Conservation (phyloP, 2,797 vertebrate genomes). For the Pseudomugil gertrudae region DNA sequence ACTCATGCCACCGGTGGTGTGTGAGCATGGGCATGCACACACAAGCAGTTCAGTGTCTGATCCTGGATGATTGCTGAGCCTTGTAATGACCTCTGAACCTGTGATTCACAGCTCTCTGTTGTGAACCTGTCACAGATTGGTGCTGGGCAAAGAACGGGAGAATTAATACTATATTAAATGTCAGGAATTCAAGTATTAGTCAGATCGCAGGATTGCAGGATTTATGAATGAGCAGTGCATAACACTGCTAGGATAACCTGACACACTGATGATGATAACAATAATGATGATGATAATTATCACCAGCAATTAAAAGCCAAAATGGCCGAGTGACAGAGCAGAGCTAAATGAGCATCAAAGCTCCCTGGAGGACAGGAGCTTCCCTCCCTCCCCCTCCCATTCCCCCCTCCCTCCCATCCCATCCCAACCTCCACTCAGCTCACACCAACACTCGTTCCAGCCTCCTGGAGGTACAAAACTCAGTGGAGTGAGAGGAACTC, state of each 20-base stretch:
- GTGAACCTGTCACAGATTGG: conserved; percentile 72
- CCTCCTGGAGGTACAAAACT: conserved; percentile 94
- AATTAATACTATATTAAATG: conserved; percentile 77
- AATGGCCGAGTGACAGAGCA: conserved; percentile 86
- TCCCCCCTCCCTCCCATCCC: conserved; percentile 13
- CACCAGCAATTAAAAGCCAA: conserved; percentile 84
- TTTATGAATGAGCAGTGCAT: conserved; percentile 72
- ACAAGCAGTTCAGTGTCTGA: conserved; percentile 63
- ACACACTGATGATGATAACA: conserved; percentile 72
- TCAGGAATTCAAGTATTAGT: conserved; percentile 76
- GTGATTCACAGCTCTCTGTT: conserved; percentile 76
- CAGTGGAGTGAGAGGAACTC: conserved; percentile 97
- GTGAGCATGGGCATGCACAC: conserved; percentile 16
- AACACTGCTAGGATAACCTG: conserved; percentile 66
- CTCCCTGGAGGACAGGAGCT: conserved; percentile 85
- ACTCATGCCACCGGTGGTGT: conserved; percentile 69
- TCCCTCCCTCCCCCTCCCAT: not conserved
- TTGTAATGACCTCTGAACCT: conserved; percentile 67
- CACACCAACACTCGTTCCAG: conserved; percentile 78
- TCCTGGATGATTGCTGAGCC: conserved; percentile 74
- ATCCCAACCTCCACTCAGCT: conserved; percentile 51
- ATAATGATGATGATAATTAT: conserved; percentile 78
- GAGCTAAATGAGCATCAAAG: conserved; percentile 91
- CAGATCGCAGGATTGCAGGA: conserved; percentile 53
- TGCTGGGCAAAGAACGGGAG: conserved; percentile 67